Evolutionary conservation across 2,888 invertebrate species (phyloP), one percentile per base, ranked within the genome.

Genomic region (Agrotis clavis): DNA sequence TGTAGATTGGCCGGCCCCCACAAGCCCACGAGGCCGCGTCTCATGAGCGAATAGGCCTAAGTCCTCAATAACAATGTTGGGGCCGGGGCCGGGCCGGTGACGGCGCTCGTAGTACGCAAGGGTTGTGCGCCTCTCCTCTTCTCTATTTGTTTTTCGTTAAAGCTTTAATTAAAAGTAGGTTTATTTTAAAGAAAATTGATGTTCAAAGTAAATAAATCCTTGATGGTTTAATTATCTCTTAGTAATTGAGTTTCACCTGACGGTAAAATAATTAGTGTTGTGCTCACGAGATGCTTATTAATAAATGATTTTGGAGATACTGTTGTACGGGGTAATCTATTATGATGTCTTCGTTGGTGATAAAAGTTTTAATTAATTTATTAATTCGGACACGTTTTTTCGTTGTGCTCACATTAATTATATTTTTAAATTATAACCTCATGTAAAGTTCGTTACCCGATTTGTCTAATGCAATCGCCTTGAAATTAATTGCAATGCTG

Each of bases 91-190:
- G 59, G 81, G 85, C 87, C 88, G 87, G 87, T 88, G 90, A 87
- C 86, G 89, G 86, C 84, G 73, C 88, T 88, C 88, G 87, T 86
- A 86, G 87, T 86, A 86, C 90, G 91, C 90, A 93, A 94, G 95
- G 95, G 94, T 95, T 95, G 90, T 85, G 78, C 88, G 88, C 88
- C 88, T 87, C 90, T 90, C 90, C 90, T 90, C 90, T 90, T 88
- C 90, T 94, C 88, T 95, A 94, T 95, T 95, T 95, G 94, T 94
- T 94, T 95, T 95, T 93, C 93, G 94, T 95, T 94, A 94, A 93
- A 94, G 95, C 94, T 94, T 95, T 95, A 95, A 95, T 95, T 95
- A 95, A 95, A 95, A 94, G 94, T 93, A 94, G 92, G 94, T 94
- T 94, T 95, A 94, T 95, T 95, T 95, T 94, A 93, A 95, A 95